Evolutionary conservation across 2,888 invertebrate genomes (phyloP).

Genomic region (Gymnoscelis rufifasciata): DNA sequence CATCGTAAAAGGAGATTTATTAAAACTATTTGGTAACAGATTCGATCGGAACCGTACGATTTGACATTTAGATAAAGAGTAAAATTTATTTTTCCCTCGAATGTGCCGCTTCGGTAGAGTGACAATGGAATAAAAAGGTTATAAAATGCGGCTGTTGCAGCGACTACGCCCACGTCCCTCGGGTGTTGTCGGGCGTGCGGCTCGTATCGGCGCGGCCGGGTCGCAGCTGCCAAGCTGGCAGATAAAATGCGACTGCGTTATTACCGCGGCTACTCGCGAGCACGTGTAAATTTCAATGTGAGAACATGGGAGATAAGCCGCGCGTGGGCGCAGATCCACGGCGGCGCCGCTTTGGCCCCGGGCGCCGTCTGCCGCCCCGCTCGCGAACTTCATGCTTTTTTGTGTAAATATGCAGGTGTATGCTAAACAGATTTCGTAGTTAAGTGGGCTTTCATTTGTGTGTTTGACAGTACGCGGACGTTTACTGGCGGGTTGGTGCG

Average conservation of each 20-base stretch:
- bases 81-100: slow-evolving; percentile 76
- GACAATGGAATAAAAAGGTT: slow-evolving; percentile 79
- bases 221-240: slow-evolving; percentile 55
- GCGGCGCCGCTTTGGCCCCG: slow-evolving; percentile 44
- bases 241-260: slow-evolving; percentile 71
- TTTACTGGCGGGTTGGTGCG: slow-evolving; percentile 11
- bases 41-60: slow-evolving; percentile 78
- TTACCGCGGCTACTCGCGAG: slow-evolving; percentile 66
- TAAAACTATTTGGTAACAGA: slow-evolving; percentile 79
- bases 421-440: slow-evolving; percentile 39
- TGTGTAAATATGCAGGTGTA: slow-evolving; percentile 38
- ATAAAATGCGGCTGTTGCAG: slow-evolving; percentile 68
- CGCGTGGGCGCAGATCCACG: slow-evolving; percentile 65
- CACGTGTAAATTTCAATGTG: slow-evolving; percentile 76
- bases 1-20: slow-evolving; percentile 79
- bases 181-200: slow-evolving; percentile 60
- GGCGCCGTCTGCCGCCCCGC: slow-evolving; percentile 35
- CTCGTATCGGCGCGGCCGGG: slow-evolving; percentile 45
- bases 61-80: slow-evolving; percentile 79
- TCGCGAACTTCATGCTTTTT: slow-evolving; percentile 45
- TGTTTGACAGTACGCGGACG: slow-evolving; percentile 23
- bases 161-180: slow-evolving; percentile 68
- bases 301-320: slow-evolving; percentile 68
- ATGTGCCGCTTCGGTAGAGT: slow-evolving; percentile 61
- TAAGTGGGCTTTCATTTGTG: slow-evolving; percentile 23